Percentiles rank a stretch among this genome's conserved stretches.
Evolutionary conservation across 2,888 invertebrate species (phyloP).

Genomic region (Lasioglossum malachurum): DNA sequence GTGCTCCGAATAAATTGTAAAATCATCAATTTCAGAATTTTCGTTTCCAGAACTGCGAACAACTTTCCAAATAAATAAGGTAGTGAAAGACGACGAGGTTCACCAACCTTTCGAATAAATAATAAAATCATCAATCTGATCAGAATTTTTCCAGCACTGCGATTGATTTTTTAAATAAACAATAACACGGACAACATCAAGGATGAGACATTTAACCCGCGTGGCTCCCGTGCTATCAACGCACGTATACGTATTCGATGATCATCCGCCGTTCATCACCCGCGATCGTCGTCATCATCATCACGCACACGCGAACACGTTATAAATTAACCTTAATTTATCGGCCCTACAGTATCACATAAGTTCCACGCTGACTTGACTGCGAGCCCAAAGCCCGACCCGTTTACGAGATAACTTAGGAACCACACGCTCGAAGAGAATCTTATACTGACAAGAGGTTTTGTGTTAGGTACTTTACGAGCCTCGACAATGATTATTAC

Average conservation of each 20-base stretch:
- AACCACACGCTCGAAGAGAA: conserved; percentile 72
- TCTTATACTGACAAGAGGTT: conserved; percentile 62
- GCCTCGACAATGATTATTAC: conserved; percentile 72
- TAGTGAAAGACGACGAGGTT: too few species aligned
- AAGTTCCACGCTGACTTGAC: conserved; percentile 63
- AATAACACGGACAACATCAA: too few species aligned
- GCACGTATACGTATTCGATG: conserved; percentile 8
- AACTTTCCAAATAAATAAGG: too few species aligned
- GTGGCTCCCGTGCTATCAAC: conserved; percentile 13
- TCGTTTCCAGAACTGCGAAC: too few species aligned
- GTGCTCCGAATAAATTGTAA: too few species aligned
- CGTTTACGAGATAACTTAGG: conserved; percentile 66
- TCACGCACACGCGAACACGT: conserved; percentile 33
- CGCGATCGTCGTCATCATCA: not conserved
- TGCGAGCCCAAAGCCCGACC: conserved; percentile 49
- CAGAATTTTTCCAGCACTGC: not conserved
- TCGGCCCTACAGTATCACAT: conserved; percentile 65
- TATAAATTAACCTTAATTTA: conserved; percentile 53
- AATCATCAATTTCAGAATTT: too few species aligned
- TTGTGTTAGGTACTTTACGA: conserved; percentile 69
- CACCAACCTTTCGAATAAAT: not conserved
- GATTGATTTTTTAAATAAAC: not conserved
- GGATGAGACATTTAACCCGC: not conserved
- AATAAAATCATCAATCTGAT: not conserved
- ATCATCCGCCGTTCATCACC: not conserved